phyloP scores from a whole-genome alignment of 2,113 vertebrate species.

The Neomonachus schauinslandi region DNA sequence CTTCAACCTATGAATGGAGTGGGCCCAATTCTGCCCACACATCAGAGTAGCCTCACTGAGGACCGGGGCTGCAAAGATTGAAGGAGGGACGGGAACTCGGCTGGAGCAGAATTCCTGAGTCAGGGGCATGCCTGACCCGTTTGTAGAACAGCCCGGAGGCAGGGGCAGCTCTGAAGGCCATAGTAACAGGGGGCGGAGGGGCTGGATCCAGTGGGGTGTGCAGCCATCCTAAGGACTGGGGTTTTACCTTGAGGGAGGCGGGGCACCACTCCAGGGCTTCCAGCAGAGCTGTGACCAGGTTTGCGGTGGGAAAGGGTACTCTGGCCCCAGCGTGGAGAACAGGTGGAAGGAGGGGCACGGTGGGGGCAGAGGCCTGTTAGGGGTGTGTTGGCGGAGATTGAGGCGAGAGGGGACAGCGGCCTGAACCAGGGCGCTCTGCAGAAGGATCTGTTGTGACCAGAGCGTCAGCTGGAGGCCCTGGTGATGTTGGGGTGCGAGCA shows the following conservation, averaged over 20 bases:
- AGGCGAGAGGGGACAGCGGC: background rate
- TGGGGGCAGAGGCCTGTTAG: background rate
- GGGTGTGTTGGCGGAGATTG: background rate
- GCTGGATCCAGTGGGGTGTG: background rate
- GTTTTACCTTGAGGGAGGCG: background rate
- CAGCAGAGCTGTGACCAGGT: background rate
- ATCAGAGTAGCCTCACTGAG: background rate
- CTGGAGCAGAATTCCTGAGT: background rate
- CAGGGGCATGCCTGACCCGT: background rate
- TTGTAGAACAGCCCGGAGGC: background rate
- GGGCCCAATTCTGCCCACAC: background rate
- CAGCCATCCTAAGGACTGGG: background rate
- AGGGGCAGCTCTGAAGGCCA: background rate
- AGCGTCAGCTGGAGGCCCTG: background rate
- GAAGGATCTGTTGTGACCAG: background rate
- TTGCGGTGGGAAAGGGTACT: background rate
- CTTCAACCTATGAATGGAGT: background rate
- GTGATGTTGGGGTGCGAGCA: too few relatives aligned
- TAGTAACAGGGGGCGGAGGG: rapidly evolving
- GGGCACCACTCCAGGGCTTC: too few relatives aligned
- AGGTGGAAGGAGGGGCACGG: background rate
- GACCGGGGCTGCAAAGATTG: background rate
- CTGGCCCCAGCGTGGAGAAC: background rate
- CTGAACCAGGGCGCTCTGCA: too few relatives aligned
- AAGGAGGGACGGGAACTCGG: background rate